phyloP scores from a whole-genome alignment of 2,888 invertebrate species.

The Diachrysia chrysitis region DNA sequence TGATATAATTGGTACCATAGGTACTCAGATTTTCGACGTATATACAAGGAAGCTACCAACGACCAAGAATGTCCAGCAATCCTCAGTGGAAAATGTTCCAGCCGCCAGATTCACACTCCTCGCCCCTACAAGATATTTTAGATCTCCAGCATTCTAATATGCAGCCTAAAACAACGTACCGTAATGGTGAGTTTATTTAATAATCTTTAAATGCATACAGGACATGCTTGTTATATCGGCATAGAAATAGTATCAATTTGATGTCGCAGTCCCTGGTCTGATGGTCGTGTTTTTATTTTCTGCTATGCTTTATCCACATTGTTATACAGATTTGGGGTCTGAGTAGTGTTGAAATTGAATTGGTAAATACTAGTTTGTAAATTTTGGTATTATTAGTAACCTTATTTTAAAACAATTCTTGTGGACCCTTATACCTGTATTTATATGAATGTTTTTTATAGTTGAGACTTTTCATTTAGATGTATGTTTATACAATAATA shows the following conservation, averaged over 20 bases:
- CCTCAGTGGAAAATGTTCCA: slow-evolving; percentile 97
- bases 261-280: slow-evolving; percentile 28
- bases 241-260: slow-evolving; percentile 44
- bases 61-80: slow-evolving; percentile 93
- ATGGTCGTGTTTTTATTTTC: slow-evolving; percentile 15
- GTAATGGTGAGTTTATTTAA: slow-evolving; percentile 85
- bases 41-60: slow-evolving; percentile 83
- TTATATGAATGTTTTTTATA: too few relatives aligned
- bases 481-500: too few relatives aligned
- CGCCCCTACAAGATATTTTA: slow-evolving; percentile 95
- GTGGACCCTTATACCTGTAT: too few relatives aligned
- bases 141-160: slow-evolving; percentile 91
- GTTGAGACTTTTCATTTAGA: too few relatives aligned
- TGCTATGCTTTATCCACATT: slow-evolving; percentile 12
- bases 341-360: not conserved
- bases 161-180: slow-evolving; percentile 86
- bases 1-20: slow-evolving; percentile 82
- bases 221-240: slow-evolving; percentile 32
- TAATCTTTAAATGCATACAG: slow-evolving; percentile 15
- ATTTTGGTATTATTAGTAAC: too few relatives aligned
- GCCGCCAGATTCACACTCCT: slow-evolving; percentile 95
- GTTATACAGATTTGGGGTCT: not conserved
- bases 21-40: slow-evolving; percentile 79
- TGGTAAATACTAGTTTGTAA: too few relatives aligned
- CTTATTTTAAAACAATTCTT: too few relatives aligned